These are phyloP conservation scores for Patiria miniata DNA, from an alignment of 35 echinoderm and acorn worm genomes.

Conservation along the genomic window DNA sequence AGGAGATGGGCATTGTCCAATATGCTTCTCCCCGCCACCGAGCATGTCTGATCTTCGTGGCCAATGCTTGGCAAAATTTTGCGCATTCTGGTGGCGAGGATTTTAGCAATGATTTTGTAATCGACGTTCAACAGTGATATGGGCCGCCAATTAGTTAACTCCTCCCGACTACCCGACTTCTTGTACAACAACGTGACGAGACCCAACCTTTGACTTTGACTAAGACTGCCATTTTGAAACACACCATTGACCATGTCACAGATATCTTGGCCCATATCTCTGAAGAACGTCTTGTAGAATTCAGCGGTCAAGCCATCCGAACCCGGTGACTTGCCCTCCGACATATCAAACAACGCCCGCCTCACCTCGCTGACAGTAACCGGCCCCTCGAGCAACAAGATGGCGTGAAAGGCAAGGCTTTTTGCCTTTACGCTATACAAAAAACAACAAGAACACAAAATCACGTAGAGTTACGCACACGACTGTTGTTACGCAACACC, in stretches of 20 bases:
- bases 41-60: conserved; percentile 62
- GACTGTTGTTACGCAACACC: no score
- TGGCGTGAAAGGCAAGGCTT: no score
- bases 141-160: not conserved
- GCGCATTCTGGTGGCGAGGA: not conserved
- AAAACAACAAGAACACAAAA: no score
- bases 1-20: conserved; percentile 52
- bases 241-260: no score
- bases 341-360: not conserved
- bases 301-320: not conserved
- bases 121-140: not conserved
- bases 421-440: no score
- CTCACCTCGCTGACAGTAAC: not conserved
- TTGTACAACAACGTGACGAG: not conserved
- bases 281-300: not conserved
- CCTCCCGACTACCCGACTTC: not conserved
- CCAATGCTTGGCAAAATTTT: not conserved
- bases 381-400: no score
- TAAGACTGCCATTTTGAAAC: no score
- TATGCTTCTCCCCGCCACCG: conserved; percentile 52
- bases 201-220: not conserved
- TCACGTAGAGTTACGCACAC: no score
- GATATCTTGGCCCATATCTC: not conserved
- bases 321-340: not conserved
- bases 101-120: not conserved